phyloP scores from a whole-genome alignment of 2,113 vertebrate genomes.

The Oxygymnocypris stewartii region DNA sequence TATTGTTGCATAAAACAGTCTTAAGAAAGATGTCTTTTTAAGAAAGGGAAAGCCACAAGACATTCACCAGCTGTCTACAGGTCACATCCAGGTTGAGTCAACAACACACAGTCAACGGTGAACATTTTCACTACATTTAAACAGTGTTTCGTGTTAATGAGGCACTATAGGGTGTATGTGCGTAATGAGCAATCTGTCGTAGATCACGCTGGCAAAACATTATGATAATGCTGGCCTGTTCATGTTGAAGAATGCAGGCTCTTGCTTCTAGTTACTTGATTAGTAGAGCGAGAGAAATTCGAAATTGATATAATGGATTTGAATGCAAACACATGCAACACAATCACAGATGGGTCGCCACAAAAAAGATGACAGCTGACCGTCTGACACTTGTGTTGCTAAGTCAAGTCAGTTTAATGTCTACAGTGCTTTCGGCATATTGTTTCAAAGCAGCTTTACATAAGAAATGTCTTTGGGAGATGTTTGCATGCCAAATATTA shows the following conservation, averaged over 20 bases:
- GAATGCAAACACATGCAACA: neutral
- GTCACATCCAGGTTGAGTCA: conserved; percentile 36
- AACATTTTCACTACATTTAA: conserved; percentile 29
- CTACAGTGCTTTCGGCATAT: neutral
- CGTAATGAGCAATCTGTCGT: conserved; percentile 32
- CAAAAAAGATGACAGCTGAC: neutral
- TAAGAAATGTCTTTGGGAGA: neutral
- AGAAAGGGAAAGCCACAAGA: neutral
- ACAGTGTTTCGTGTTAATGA: conserved; percentile 30
- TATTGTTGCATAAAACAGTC: neutral
- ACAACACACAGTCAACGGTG: conserved; percentile 10
- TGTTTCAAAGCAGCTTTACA: neutral
- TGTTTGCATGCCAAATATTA: conserved; percentile 12
- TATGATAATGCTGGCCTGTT: conserved; percentile 29
- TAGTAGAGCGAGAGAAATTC: conserved; percentile 1
- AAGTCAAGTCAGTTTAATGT: conserved; percentile 6
- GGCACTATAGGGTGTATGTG: conserved; percentile 22
- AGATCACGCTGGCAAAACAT: conserved; percentile 23
- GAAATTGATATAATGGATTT: neutral
- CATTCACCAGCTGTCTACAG: conserved; percentile 28
- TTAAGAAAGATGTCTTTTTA: neutral
- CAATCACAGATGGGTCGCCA: neutral
- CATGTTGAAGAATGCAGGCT: neutral
- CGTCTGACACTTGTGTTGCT: conserved; percentile 2
- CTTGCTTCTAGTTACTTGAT: neutral